Base-by-base conservation (phyloP, 1,140 invertebrate genomes). In the Alviniconcha marisindica region DNA sequence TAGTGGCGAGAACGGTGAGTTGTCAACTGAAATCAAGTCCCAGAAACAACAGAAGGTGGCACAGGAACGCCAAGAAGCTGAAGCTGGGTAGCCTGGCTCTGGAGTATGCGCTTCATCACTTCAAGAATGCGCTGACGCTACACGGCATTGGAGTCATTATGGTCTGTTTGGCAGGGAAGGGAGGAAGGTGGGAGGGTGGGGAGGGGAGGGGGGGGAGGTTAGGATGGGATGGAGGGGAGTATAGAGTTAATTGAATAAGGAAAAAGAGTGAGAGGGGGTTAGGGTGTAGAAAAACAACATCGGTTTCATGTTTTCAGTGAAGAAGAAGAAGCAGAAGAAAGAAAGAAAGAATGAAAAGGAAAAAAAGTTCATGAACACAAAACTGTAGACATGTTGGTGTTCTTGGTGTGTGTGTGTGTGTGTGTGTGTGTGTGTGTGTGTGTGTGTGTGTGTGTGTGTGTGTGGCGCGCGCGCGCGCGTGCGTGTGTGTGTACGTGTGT, bases 21-120 rank as follows among this genome's bases (percentile, higher is more conserved):
- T 40, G 69, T 71, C 69, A 71, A 40, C 69, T 71, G 69, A 18
- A 71, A 71, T 71, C 69, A 71, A 71, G 69, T 71, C 14, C 40
- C 44, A 71, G 40, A 71, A 31, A 71, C 69, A 71, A 71, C 69
- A 71, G 31, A 42, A 36, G 69, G 31, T 36, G 69, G 69, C 69
- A 71, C 15, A 15, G 69, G 69, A 31, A 71, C 24, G 69, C 69
- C 33, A 15, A 4, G 69, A 10, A 71, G 69, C 33, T 36, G 18
- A 21, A 24, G 24, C 33, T 2, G 24, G 69, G 36, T 40, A 36
- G 3, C 33, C 36, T 18, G 18, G 14, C 15, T 0, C 36, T 40
- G 33, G 33, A 21, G 63, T 33, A 69, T 33, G 33, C 69, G 12
- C 63, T 71, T 71, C 69, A 71, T 71, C 69, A 71, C 31, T 2